Evolutionary conservation across 2,113 vertebrate species (phyloP), one percentile per base, ranked within the genome.

Genomic region (Proterorhinus semilunaris): DNA sequence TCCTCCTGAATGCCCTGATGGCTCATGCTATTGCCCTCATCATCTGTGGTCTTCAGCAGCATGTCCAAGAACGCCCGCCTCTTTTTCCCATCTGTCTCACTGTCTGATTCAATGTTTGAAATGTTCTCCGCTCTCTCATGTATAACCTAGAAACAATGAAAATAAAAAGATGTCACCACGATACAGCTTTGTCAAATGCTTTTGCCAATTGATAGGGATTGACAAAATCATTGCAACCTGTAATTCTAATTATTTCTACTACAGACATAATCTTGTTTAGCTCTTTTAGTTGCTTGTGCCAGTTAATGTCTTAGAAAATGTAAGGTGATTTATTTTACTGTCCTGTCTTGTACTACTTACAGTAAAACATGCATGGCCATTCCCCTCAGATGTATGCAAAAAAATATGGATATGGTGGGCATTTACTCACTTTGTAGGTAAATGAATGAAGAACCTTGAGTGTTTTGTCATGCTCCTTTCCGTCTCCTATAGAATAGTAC

Each of bases 51-150:
- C 53, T 76, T 93, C 74, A 99, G 78, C 6, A 99, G 93, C 93
- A 98, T 90, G 84, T 99, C 95, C 58, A 99, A 91, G 69, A 99
- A 98, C 10, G 94, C 95, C 50, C n/a, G 89, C 57, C 93, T 92
- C 72, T 92, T 94, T 80, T 50, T 92, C 12, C 4, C 46, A n/a
- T 91, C 81, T 0, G 51, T 62, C 45, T 72, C 80, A 0, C 48
- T 75, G n/a, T 76, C 86, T 15, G 74, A 72, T 7, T 89, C 87
- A 1, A 0, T 13, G 12, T 70, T 4, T 7, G 67, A 72, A 16
- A 83, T 51, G 8, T 79, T 62, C 89, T 93, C 79, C 1, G 79
- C 68, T 79, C 91, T 92, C 82, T 98, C 95, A 2, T 63, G 6
- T 68, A 98, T 97, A 58, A 98, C 95, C 98, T 98, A 12, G 46